Evolutionary conservation across 2,113 vertebrate species (phyloP), one percentile per base, ranked within the genome.

Genomic region (Nipponia nippon): DNA sequence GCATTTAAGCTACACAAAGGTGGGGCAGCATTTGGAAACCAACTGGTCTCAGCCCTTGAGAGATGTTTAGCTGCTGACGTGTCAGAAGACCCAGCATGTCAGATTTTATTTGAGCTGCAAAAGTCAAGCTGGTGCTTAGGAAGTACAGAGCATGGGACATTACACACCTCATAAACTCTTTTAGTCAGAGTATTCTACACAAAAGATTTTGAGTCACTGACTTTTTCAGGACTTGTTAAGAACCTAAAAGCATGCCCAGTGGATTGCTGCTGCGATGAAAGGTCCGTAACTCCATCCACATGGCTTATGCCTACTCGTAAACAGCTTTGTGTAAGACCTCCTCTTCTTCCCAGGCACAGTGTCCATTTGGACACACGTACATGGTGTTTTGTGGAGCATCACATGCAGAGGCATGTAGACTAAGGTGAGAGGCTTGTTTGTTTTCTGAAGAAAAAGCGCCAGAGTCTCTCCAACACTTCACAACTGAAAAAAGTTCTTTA

Each of bases 141-240:
- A 82, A 91, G 73, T 49, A n/a, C 42, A 67, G 80, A 77, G 80
- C 83, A 32, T 42, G 73, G 72, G 67, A 71, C 65, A 82, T 91
- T 85, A 94, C 13, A 87, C 87, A 96, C 72, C 65, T 94, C 94
- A 91, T 87, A 96, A 96, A 95, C 71, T 65, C 92, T 58, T 87
- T 59, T 22, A 69, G 46, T 77, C 75, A 65, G 83, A 70, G 71
- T 56, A 69, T 76, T 93, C 73, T 26, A 21, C 22, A 73, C 71
- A 52, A 62, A 88, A 92, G 50, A 19, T 77, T 76, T 79, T 29
- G 83, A 88, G 76, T 72, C 83, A 49, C 67, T 66, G 59, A 66
- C 58, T 90, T 77, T 73, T 92, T 50, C 63, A 86, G 52, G 69
- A 81, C 50, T 63, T 38, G 55, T 58, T 83, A 71, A 93, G 83